Base-by-base conservation (phyloP, 1,140 invertebrate species). In the Brachionus plicatilis region DNA sequence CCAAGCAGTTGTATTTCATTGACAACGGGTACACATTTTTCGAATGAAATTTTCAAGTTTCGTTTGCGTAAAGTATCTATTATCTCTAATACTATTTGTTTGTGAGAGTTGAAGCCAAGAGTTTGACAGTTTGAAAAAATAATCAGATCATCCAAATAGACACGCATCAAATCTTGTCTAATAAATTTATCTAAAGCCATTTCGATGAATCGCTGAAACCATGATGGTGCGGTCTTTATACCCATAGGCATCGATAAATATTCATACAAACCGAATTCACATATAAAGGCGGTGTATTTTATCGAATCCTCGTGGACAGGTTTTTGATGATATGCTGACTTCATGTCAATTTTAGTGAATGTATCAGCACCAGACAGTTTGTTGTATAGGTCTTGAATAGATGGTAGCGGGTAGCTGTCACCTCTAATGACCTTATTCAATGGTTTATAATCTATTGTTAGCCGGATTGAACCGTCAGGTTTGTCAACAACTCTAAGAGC, bases 161-260 rank as follows among this genome's bases (percentile, higher is more conserved):
- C 45, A 11, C 45, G 45, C 45, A 50, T 50, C 45, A 50, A 50
- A 50, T 50, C 45, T 50, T 50, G 66, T 29, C 17, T 41, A 8
- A 68, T 29, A 41, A 68, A 29, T 68, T 29, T 29, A 6, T 68
- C 66, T 17, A 84, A 37, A 83, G 29, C 80, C 33, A 37, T 70
- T n/a, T 85, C 24, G 41, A 85, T 85, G 27, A 84, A 43, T 43
- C 84, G 12, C 60, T 85, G 84, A 47, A 85, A 85, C 37, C 84
- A 68, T 2, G 83, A 24, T 27, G 56, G 84, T 24, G 78, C 53
- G 17, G 85, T 85, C 29, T 9, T 65, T 41, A 84, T 14, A n/a
- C 83, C 83, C 29, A 85, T 41, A 8, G 84, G 84, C 84, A 85
- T 84, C 41, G 12, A 14, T 12, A 85, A 72, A 43, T 66, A 85